phyloP scores from a whole-genome alignment of 64 coral and sea anemone species.

The Orbicella faveolata region DNA sequence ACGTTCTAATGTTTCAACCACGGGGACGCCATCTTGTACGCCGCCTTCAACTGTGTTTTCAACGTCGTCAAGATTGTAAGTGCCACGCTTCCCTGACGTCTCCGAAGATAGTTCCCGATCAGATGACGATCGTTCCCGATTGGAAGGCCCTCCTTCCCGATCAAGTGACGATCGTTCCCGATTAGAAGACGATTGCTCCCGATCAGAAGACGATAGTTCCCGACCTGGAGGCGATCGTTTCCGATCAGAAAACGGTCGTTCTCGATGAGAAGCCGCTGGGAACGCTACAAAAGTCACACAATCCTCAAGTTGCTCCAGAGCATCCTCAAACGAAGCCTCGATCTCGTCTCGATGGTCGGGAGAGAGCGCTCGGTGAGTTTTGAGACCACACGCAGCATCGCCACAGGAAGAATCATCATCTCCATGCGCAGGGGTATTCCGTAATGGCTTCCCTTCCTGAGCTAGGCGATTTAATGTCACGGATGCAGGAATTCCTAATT shows the following conservation, averaged over 20 bases:
- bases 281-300: slow-evolving; percentile 1
- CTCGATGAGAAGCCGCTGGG: background rate
- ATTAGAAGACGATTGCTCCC: background rate
- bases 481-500: slow-evolving; percentile 57
- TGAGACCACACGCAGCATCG: background rate
- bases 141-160: background rate
- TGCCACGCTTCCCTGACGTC: slow-evolving; percentile 40
- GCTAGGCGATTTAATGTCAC: slow-evolving; percentile 51
- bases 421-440: background rate
- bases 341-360: background rate
- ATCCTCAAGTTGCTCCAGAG: slow-evolving; percentile 27
- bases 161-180: background rate
- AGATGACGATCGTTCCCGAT: background rate
- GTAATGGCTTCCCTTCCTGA: background rate
- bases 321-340: slow-evolving; percentile 31
- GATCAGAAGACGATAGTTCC: background rate
- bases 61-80: slow-evolving; percentile 76
- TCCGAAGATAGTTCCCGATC: background rate
- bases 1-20: slow-evolving; percentile 66
- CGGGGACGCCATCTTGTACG: slow-evolving; percentile 26
- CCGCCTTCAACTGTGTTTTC: slow-evolving; percentile 60
- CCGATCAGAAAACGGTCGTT: background rate
- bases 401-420: background rate
- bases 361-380: background rate
- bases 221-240: background rate